Base-by-base conservation (phyloP, 2,113 vertebrate genomes). In the Hipposideros armiger region DNA sequence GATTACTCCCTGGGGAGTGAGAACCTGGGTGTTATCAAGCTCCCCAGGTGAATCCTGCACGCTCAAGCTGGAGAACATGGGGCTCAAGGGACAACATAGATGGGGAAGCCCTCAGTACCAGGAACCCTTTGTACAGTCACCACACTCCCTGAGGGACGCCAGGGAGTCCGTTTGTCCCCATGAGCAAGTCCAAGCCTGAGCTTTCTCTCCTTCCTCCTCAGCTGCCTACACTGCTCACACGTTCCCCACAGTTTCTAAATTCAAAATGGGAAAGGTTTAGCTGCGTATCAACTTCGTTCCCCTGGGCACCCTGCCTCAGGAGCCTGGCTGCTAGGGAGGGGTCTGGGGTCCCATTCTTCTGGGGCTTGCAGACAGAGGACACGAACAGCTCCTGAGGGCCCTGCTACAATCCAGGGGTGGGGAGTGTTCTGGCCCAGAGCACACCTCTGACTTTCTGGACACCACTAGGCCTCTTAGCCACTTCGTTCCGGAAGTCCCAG, bases 201-300 rank as follows among this genome's bases (percentile, higher is more conserved):
- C 42, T 69, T 81, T 14, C 72, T 20, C 60, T 70, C 47, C 85
- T 62, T 88, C n/a, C 66, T 40, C 64, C 60, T 62, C 50, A 10
- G 90, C 87, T 60, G 91, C 94, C 97, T 32, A 86, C 83, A 60
- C 82, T 83, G 54, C 83, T 89, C 83, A 91, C 90, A 93, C 60
- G 7, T 74, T 67, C 94, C 90, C 95, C 76, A 67, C 91, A 88
- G 42, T 82, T 95, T 91, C 92, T 97, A 93, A 95, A 95, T 94
- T 66, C 86, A 93, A 87, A 73, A 47, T 1, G 77, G 89, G 81
- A 85, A 81, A 2, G 58, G 50, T 50, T 66, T 20, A 70, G 76
- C 78, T 72, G 47, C 52, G 66, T 36, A n/a, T n/a, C 89, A 62
- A 2, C 64, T 52, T 50, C 67, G 72, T 47, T 73, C 45, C 28